A percentile compares a stretch with the other conserved stretches of the same genome.
Conservation (phyloP, 2,113 vertebrate genomes). For the Chiloscyllium plagiosum region DNA sequence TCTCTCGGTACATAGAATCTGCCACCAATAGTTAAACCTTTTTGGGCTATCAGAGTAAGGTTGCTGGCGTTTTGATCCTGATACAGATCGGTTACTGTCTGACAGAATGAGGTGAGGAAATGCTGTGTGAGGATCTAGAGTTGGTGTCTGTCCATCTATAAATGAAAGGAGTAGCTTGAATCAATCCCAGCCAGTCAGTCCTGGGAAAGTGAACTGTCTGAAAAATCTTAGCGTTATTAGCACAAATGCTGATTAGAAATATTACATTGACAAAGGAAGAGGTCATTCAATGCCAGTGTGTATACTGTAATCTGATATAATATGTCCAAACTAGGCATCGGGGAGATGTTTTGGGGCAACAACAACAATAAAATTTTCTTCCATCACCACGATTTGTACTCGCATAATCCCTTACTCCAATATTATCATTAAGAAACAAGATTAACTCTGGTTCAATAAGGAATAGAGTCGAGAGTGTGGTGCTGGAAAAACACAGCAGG, state of each 20-base stretch:
- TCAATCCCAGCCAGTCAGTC: background rate
- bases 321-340: no score
- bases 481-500: no score
- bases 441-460: no score
- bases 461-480: no score
- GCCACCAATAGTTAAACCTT: constrained; percentile 63
- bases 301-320: background rate
- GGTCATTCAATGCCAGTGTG: background rate
- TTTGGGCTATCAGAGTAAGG: constrained; percentile 43
- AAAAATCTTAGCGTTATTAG: background rate
- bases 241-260: background rate
- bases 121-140: background rate
- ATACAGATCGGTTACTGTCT: background rate
- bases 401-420: background rate
- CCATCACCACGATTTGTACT: background rate
- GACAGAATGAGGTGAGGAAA: background rate
- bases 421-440: no score
- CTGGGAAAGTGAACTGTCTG: background rate
- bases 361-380: no score
- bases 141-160: constrained; percentile 10
- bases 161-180: background rate
- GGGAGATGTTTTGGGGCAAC: no score
- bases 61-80: background rate
- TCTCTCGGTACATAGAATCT: constrained; percentile 50
- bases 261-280: background rate